A percentile compares a stretch with the other conserved stretches of the same genome.
Evolutionary conservation across 1,140 invertebrate genomes (phyloP).

Genomic region (Pantala flavescens): DNA sequence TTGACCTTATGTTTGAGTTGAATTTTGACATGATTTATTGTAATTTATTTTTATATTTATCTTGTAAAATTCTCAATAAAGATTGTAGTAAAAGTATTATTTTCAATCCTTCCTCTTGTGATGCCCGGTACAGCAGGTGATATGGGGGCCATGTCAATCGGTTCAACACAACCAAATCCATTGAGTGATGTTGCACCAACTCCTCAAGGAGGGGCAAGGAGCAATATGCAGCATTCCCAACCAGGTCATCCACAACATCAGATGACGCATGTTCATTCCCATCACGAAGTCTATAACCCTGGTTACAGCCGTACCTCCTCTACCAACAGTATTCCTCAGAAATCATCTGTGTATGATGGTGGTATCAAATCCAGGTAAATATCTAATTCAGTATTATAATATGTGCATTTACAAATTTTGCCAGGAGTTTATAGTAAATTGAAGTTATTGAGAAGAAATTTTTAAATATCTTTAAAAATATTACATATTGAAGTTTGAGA

Average conservation of each 20-base stretch:
- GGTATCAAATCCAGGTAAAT: not conserved
- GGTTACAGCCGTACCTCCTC: constrained; percentile 58
- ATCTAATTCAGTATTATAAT: not conserved
- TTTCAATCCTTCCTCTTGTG: too few relatives aligned
- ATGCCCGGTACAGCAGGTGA: not conserved
- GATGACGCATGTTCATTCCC: constrained; percentile 34
- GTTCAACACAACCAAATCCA: not conserved
- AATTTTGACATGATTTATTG: too few relatives aligned
- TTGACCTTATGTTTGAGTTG: too few relatives aligned
- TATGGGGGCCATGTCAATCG: not conserved
- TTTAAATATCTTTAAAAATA: too few relatives aligned
- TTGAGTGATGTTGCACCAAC: not conserved
- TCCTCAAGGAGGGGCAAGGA: not conserved
- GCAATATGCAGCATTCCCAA: not conserved
- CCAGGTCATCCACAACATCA: not conserved
- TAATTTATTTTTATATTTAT: too few relatives aligned
- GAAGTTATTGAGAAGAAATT: too few relatives aligned
- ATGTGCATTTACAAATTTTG: not conserved
- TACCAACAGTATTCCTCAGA: constrained; percentile 48
- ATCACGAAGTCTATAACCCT: constrained; percentile 57
- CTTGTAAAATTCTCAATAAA: too few relatives aligned
- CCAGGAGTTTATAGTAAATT: too few relatives aligned
- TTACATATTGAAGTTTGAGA: too few relatives aligned
- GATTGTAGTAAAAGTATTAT: too few relatives aligned
- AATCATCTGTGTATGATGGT: not conserved